phyloP scores from a whole-genome alignment of 1,140 invertebrate genomes.

The Pseudomyrmex pallidus region DNA sequence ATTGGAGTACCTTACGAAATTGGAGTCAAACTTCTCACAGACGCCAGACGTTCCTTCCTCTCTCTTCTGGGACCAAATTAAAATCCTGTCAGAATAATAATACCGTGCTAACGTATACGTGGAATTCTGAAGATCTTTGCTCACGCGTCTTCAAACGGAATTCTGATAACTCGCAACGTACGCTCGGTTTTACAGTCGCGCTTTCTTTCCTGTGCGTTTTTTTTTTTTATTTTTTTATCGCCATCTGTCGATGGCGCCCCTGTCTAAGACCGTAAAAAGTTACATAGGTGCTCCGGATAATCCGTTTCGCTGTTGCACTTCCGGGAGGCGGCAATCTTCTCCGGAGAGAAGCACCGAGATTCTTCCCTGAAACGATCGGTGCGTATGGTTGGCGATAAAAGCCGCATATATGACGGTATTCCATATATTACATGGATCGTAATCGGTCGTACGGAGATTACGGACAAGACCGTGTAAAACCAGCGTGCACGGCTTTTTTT shows the following conservation, averaged over 20 bases:
- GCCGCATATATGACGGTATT: constrained; percentile 47
- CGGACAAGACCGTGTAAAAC: constrained; percentile 31
- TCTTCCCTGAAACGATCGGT: constrained; percentile 58
- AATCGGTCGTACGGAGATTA: constrained; percentile 66
- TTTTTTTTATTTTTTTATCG: neutral
- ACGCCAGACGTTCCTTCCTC: constrained; percentile 30
- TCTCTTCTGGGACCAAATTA: constrained; percentile 80
- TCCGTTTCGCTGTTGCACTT: constrained; percentile 48
- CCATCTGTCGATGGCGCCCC: neutral
- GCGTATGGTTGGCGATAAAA: constrained; percentile 53
- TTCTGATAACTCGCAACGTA: constrained; percentile 1
- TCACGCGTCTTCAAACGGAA: constrained; percentile 69
- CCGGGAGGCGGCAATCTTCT: constrained; percentile 41
- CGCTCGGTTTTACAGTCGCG: no score
- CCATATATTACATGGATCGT: constrained; percentile 68
- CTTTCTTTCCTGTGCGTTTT: no score
- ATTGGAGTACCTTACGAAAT: constrained; percentile 53
- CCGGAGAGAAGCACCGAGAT: constrained; percentile 14
- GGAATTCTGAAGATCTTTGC: constrained; percentile 83
- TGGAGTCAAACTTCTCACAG: constrained; percentile 77
- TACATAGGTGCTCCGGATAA: constrained; percentile 46
- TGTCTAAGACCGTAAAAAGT: constrained; percentile 21
- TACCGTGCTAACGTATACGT: constrained; percentile 80
- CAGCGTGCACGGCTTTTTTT: constrained; percentile 13
- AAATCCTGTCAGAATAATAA: constrained; percentile 85